These are phyloP conservation scores for Helicolenus hilgendorfi DNA, from an alignment of 2,797 vertebrate species.

Conservation along the genomic window DNA sequence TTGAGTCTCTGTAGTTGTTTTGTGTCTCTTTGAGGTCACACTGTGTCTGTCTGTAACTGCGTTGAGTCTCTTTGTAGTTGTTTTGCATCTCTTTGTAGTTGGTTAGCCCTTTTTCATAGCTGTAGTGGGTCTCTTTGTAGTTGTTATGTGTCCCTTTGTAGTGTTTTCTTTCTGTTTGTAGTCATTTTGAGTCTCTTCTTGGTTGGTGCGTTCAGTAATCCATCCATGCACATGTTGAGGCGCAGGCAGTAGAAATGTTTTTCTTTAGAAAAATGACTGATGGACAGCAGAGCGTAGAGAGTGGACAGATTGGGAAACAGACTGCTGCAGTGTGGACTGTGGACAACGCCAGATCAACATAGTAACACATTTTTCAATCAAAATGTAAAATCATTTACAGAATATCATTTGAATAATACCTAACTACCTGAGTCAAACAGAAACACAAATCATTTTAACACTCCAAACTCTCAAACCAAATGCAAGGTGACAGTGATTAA, in stretches of 20 bases:
- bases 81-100: too few species aligned
- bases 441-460: neutral
- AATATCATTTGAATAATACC: neutral
- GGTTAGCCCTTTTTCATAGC: too few species aligned
- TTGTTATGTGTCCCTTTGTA: too few species aligned
- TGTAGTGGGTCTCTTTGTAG: too few species aligned
- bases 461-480: neutral
- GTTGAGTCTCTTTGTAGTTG: too few species aligned
- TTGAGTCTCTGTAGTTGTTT: too few species aligned
- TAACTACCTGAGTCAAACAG: neutral
- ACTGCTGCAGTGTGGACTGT: slow-evolving; percentile 20
- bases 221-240: neutral
- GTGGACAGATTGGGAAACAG: slow-evolving; percentile 56
- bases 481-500: slow-evolving; percentile 26
- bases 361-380: neutral
- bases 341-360: slow-evolving; percentile 35
- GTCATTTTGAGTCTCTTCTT: too few species aligned
- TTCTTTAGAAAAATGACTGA: neutral
- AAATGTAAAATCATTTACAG: neutral
- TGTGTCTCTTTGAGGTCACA: too few species aligned
- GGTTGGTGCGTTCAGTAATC: neutral
- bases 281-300: slow-evolving; percentile 25
- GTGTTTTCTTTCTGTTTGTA: too few species aligned
- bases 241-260: neutral
- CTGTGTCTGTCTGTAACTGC: too few species aligned